Base-by-base conservation (phyloP, 2,888 invertebrate genomes). In the Nebria salina region DNA sequence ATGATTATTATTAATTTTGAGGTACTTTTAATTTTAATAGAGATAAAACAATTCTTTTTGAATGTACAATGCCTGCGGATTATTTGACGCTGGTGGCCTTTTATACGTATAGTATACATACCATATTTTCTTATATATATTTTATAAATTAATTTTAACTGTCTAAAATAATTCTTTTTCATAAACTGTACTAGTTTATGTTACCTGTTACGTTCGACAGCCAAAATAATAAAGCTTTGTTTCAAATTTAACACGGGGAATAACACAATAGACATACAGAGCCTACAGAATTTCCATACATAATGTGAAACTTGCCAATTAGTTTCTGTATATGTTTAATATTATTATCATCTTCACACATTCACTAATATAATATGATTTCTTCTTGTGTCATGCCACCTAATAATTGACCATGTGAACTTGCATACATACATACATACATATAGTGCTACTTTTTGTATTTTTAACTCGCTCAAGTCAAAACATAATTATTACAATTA, bases 271-370 rank as follows among this genome's bases (percentile, higher is more conserved):
- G 54, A 54, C 8, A 54, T 54, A 13, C 11, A 43, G 43, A 9
- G 9, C 6, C 43, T 8, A 8, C 9, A 13, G 13, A 54, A 54
- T 54, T 54, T 54, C 54, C 54, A 34, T 73, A 15, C 73, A 65
- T 75, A 75, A 75, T 75, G 75, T 64, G 75, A 75, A 64, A 75
- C 65, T 54, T 43, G 65, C 75, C 75, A 75, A 75, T 75, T 75
- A 75, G 75, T 20, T 65, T 9, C 34, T 75, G 54, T 54, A 54
- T 54, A 54, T 54, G 13, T 54, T 11, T 54, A 54, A 54, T 54
- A 54, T 54, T 54, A 54, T 54, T 54, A 54, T 13, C 54, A 11
- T 54, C 54, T 54, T 54, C 54, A 54, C 54, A 54, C 54, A 54
- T 54, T 54, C 6, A 54, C 54, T 54, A 7, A 26, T 25, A 15